Evolutionary conservation across 2,888 invertebrate genomes (phyloP).

Genomic region (Seira sanloemensis): DNA sequence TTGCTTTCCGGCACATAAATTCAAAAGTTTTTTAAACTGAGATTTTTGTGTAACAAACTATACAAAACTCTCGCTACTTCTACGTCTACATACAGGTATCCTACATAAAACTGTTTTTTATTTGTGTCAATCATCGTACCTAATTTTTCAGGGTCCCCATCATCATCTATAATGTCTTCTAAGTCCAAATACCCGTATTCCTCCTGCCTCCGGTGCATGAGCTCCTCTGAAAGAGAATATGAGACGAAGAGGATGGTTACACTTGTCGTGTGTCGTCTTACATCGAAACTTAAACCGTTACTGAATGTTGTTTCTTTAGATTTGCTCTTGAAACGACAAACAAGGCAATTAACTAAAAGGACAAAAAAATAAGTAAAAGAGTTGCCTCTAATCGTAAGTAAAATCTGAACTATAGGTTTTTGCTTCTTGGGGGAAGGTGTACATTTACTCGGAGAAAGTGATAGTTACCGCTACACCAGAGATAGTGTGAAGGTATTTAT

Average conservation of each 20-base stretch:
- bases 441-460: conserved; percentile 12
- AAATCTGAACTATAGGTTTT: not conserved
- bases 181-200: conserved; percentile 75
- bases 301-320: too few species aligned
- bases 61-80: too few species aligned
- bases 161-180: conserved; percentile 76
- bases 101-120: not conserved
- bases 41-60: too few species aligned
- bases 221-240: conserved; percentile 73
- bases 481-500: conserved; percentile 4
- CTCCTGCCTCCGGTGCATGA: conserved; percentile 73
- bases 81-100: too few species aligned
- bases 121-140: conserved; percentile 74
- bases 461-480: not conserved
- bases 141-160: conserved; percentile 75
- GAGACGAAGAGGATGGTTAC: too few species aligned
- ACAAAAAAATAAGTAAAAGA: not conserved
- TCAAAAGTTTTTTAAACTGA: too few species aligned
- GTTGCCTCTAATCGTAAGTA: too few species aligned
- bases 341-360: too few species aligned
- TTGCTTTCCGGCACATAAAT: not conserved
- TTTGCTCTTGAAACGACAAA: too few species aligned
- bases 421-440: not conserved
- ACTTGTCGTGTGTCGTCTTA: too few species aligned
- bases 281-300: too few species aligned